Conservation (phyloP, 1,140 invertebrate genomes). For the Drosophila subobscura region DNA sequence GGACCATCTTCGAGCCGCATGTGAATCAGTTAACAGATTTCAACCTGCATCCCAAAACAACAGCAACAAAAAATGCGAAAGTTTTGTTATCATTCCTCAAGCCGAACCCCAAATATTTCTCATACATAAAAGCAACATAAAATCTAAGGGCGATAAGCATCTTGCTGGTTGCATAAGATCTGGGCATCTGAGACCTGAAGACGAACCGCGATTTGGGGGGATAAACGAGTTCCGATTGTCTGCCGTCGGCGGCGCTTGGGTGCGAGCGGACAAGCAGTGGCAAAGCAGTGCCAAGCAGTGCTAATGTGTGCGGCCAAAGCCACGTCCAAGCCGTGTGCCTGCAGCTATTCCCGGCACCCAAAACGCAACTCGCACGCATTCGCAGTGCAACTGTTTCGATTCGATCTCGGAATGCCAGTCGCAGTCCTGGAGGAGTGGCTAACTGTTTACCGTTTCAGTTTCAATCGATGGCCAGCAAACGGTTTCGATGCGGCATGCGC, state of each 20-base stretch:
- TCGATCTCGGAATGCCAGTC: neutral
- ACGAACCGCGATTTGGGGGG: slow-evolving; percentile 4
- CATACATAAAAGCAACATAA: slow-evolving; percentile 52
- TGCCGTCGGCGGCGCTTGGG: no score
- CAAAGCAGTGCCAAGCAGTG: no score
- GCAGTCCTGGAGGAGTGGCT: no score
- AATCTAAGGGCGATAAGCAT: slow-evolving; percentile 28
- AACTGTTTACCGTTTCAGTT: slow-evolving; percentile 56
- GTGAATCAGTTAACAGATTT: slow-evolving; percentile 34
- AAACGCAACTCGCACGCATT: no score
- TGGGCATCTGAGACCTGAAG: no score
- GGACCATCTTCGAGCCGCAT: slow-evolving; percentile 5
- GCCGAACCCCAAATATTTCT: slow-evolving; percentile 28
- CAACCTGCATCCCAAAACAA: slow-evolving; percentile 16
- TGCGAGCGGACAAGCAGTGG: no score
- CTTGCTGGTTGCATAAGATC: slow-evolving; percentile 33
- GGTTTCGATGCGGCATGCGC: slow-evolving; percentile 41
- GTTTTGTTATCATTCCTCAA: slow-evolving; percentile 52
- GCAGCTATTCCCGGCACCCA: no score
- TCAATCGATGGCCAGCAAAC: slow-evolving; percentile 36
- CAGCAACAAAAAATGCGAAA: slow-evolving; percentile 58
- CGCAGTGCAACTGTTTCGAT: neutral
- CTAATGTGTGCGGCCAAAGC: no score
- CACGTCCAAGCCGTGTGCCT: no score
- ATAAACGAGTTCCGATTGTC: slow-evolving; percentile 26